Conservation (phyloP, 2,888 invertebrate genomes). For the Pheosia tremula region DNA sequence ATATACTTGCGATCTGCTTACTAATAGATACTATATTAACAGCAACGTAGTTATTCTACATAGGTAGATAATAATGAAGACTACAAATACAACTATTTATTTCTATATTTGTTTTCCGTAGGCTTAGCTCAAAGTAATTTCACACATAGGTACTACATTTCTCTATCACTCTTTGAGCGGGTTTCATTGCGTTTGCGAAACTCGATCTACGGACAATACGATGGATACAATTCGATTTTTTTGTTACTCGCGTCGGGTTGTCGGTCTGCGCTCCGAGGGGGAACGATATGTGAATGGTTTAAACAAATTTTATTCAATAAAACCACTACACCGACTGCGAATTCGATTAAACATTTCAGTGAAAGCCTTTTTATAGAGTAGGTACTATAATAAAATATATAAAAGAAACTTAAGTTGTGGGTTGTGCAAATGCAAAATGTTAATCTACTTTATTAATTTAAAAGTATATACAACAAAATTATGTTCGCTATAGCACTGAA, state of each 20-base stretch:
- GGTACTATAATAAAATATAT: not conserved
- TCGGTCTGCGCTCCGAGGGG: conserved; percentile 10
- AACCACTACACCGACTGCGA: conserved; percentile 24
- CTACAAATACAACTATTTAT: no score
- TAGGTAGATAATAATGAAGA: no score
- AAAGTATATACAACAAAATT: no score
- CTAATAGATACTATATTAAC: no score
- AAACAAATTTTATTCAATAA: conserved; percentile 29
- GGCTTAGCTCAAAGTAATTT: not conserved
- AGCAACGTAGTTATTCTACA: no score
- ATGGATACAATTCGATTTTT: conserved; percentile 6
- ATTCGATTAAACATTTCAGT: conserved; percentile 30
- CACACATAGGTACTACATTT: not conserved
- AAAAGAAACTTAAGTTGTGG: not conserved
- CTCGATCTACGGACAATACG: conserved; percentile 14
- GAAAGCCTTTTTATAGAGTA: conserved; percentile 20
- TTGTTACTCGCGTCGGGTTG: conserved; percentile 3
- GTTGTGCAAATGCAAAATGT: no score
- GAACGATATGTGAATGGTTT: conserved; percentile 13
- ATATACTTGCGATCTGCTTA: no score
- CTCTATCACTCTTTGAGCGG: not conserved
- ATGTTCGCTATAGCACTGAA: no score
- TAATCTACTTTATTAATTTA: no score
- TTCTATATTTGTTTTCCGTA: no score
- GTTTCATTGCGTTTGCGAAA: conserved; percentile 5